Evolutionary conservation across 2,113 vertebrate species (phyloP), one percentile per base, ranked within the genome.

Genomic region (Lepus timidus): DNA sequence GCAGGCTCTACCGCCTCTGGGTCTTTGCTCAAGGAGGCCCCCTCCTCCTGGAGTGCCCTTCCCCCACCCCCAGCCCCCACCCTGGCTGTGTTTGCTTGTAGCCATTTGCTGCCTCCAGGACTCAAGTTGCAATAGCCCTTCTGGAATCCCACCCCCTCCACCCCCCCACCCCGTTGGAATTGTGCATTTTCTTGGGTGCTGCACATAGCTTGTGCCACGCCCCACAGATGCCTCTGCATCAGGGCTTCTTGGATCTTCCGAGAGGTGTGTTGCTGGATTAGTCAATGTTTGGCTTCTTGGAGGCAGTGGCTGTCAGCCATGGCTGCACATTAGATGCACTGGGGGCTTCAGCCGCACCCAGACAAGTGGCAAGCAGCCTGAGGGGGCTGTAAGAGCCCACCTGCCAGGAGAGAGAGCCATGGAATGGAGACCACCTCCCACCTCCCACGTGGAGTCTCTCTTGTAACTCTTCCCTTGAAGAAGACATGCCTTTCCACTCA

Each of bases 361-460:
- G 29, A 22, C 16, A 2, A 0, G 10, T 19, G 10, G 14, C 76
- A 85, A 76, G 55, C 23, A 29, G 51, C 23, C 2, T 22, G 20
- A 17, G 76, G 16, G 6, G 36, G 9, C 11, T 62, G 16, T 19
- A 39, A 64, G 52, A 87, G 73, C 55, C 58, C 25, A 9, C 3
- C 33, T 64, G 51, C 16, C 13, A 9, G 16, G 10, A 7, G 25
- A 19, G 31, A 76, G n/a, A 75, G 23, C 31, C 3, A 0, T 0
- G 1, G n/a, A 0, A 4, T 1, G 25, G 9, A 71, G 23, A 4
- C 13, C 27, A 64, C 11, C 1, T 8, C 36, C 19, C 8, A 1
- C 10, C 8, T 81, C 5, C 3, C 8, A 16, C 3, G 0, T 2
- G 29, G 44, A 76, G 22, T 85, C 39, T 83, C 29, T 92, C 85